phyloP scores from a whole-genome alignment of 2,113 vertebrate genomes.

The Peucedramus taeniatus region DNA sequence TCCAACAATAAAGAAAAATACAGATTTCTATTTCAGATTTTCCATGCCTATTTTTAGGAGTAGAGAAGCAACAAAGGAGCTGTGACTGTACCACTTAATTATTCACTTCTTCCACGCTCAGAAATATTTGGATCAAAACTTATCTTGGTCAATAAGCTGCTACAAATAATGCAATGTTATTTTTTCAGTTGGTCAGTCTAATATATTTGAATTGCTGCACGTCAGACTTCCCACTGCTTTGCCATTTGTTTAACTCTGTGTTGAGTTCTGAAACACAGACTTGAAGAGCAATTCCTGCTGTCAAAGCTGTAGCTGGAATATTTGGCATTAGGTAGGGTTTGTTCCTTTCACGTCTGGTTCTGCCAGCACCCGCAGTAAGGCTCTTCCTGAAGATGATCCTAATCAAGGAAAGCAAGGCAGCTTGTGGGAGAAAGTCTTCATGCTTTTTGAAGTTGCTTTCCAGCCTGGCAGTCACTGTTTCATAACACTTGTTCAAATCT shows the following conservation, averaged over 20 bases:
- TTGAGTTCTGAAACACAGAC: background rate
- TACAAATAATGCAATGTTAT: background rate
- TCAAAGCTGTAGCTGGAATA: constrained; percentile 15
- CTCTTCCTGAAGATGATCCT: constrained; percentile 3
- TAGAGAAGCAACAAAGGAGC: background rate
- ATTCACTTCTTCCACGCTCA: background rate
- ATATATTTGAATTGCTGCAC: background rate
- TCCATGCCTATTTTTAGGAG: background rate
- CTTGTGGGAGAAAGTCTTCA: background rate
- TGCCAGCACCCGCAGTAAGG: background rate
- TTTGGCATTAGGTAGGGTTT: background rate
- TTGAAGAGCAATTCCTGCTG: background rate
- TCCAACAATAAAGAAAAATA: background rate
- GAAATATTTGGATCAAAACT: background rate
- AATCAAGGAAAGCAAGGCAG: constrained; percentile 6
- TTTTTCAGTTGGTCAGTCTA: background rate
- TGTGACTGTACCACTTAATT: background rate
- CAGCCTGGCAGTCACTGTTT: constrained; percentile 15
- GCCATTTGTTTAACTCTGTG: background rate
- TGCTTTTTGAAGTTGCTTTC: background rate
- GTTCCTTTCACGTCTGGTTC: background rate
- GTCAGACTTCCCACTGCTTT: background rate
- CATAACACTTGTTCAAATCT: background rate
- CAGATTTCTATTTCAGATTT: background rate
- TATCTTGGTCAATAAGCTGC: background rate